phyloP scores from a whole-genome alignment of 2,888 invertebrate genomes.

The Lathronympha strigana region DNA sequence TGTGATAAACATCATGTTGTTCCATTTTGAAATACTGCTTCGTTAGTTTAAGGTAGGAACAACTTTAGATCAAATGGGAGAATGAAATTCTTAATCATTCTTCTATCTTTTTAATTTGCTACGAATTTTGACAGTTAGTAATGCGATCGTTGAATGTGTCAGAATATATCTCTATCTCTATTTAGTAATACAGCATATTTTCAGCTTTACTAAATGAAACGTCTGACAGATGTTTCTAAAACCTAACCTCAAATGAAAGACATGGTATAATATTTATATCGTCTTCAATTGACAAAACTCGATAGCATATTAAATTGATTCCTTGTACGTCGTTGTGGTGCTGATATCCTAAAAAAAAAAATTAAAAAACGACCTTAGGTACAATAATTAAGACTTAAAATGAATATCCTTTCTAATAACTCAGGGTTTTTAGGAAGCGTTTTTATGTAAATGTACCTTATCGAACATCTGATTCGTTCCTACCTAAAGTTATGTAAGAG shows the following conservation, averaged over 20 bases:
- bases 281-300: not conserved
- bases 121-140: not conserved
- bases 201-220: not conserved
- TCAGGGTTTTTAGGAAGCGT: constrained; percentile 12
- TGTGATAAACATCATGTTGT: constrained; percentile 82
- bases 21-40: constrained; percentile 76
- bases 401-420: not conserved
- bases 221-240: constrained; percentile 3
- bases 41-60: constrained; percentile 63
- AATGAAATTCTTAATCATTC: not conserved
- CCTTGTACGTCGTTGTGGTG: constrained; percentile 5
- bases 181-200: not conserved
- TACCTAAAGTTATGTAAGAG: constrained; percentile 63
- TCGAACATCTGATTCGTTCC: constrained; percentile 25
- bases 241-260: not conserved
- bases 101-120: not conserved
- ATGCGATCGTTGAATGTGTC: not conserved
- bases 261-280: constrained; percentile 10
- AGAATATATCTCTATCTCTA: not conserved
- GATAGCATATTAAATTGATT: not conserved
- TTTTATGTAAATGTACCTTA: constrained; percentile 3
- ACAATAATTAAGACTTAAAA: not conserved
- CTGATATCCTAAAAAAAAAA: not conserved
- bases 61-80: not conserved
- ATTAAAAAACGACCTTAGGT: constrained; percentile 3